Percentiles rank a stretch among this genome's conserved stretches.
Evolutionary conservation across 2,113 vertebrate species (phyloP).

Genomic region (Sarotherodon lohbergeri): DNA sequence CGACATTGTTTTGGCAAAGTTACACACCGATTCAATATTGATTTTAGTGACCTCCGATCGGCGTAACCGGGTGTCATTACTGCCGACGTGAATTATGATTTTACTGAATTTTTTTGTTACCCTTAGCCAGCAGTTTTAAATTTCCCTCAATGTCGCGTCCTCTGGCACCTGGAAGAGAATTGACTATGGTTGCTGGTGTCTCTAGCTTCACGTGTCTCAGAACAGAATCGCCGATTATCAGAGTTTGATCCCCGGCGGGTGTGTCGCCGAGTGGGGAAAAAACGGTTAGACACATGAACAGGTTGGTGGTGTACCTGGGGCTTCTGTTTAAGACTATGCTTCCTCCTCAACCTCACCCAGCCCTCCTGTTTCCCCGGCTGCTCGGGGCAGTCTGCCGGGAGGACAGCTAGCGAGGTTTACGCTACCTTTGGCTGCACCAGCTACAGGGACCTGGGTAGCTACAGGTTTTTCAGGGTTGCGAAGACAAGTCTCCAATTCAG

Average conservation of each 20-base stretch:
- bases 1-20: neutral
- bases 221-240: neutral
- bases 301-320: neutral
- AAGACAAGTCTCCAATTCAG: neutral
- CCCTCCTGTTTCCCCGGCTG: neutral
- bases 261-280: neutral
- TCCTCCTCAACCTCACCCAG: neutral
- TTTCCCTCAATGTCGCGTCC: neutral
- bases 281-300: neutral
- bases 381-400: neutral
- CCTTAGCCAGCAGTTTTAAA: neutral
- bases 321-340: neutral
- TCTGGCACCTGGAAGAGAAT: neutral
- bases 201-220: neutral
- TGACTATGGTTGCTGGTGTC: neutral
- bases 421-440: neutral
- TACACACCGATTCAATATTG: neutral
- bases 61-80: neutral
- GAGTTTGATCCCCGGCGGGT: neutral
- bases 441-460: neutral
- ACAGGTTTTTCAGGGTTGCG: neutral
- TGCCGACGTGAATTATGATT: neutral
- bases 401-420: neutral
- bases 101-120: neutral
- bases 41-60: neutral